Base-by-base conservation (phyloP, 1,140 invertebrate species). In the Mamestra configurata region DNA sequence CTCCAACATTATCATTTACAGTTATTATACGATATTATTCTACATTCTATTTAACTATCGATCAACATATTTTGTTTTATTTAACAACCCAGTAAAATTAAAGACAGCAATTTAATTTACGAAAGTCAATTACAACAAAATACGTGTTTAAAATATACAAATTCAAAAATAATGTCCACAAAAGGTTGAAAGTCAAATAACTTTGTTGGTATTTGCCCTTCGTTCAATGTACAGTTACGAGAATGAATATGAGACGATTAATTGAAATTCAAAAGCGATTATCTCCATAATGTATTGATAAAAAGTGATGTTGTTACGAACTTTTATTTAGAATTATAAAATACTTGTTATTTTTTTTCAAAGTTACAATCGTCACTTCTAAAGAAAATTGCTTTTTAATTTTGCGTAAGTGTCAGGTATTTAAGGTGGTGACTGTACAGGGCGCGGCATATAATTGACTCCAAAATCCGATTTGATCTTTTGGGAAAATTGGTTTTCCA, bases 401-500 rank as follows among this genome's bases (percentile, higher is more conserved):
- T 31, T 31, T 31, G 27, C 27, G 27, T 31, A 31, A 31, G 5
- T 5, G 5, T 5, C 1, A 31, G 27, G 27, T 31, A 31, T 31
- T 31, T 1, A 31, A 1, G 27, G 2, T 5, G 27, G 27, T 31
- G 27, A 31, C 27, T 31, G 27, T 31, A 31, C 73, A 24, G 11
- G 11, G 40, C 43, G 15, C 37, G 24, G 57, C 37, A 76, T 49
- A 76, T 61, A 64, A 76, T 76, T 64, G 43, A 64, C 73, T 64
- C 24, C 40, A 46, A 76, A 40, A 64, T 0, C 73, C n/a, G 73
- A 76, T 76, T 64, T 49, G 40, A 76, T 76, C 57, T 76, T 64
- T 18, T n/a, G 35, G 57, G 24, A 64, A 51, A 64, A 76, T 76
- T 76, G 73, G 57, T 64, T 76, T 76, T 76, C 43, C 43, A 49